Conservation (phyloP, 2,888 invertebrate genomes). For the Rhyacophila evoluta region DNA sequence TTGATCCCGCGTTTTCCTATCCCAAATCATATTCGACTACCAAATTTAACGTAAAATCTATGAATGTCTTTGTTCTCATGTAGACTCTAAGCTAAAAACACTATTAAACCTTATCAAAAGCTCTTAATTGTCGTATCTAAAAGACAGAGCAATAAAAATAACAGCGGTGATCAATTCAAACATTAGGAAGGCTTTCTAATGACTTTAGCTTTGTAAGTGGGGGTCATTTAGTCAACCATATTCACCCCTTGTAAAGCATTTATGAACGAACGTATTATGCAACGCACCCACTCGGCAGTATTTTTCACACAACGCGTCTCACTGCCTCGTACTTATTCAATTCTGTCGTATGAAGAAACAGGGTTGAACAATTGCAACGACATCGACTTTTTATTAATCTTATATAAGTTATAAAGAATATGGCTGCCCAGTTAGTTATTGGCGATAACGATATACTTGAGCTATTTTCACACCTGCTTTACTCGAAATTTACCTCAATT, state of each 20-base stretch:
- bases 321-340: not conserved
- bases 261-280: constrained; percentile 33
- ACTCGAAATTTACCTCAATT: too few species aligned
- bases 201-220: constrained; percentile 40
- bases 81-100: too few species aligned
- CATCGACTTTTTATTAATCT: too few species aligned
- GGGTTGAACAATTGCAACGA: too few species aligned
- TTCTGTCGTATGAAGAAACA: not conserved
- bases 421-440: too few species aligned
- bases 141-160: constrained; percentile 9
- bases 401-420: too few species aligned
- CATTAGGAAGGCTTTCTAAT: constrained; percentile 39
- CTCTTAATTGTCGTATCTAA: not conserved
- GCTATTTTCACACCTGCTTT: too few species aligned
- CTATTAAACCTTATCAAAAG: not conserved
- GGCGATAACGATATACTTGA: too few species aligned
- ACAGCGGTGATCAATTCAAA: constrained; percentile 25
- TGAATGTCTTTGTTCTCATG: too few species aligned
- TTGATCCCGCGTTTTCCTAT: too few species aligned
- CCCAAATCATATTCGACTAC: too few species aligned
- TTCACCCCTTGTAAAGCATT: constrained; percentile 38
- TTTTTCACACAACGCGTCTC: constrained; percentile 5
- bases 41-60: too few species aligned
- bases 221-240: constrained; percentile 49
- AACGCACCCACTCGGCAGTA: constrained; percentile 31